These are phyloP conservation scores for Phengaris arion DNA, from an alignment of 2,888 invertebrate genomes.

Conservation along the genomic window DNA sequence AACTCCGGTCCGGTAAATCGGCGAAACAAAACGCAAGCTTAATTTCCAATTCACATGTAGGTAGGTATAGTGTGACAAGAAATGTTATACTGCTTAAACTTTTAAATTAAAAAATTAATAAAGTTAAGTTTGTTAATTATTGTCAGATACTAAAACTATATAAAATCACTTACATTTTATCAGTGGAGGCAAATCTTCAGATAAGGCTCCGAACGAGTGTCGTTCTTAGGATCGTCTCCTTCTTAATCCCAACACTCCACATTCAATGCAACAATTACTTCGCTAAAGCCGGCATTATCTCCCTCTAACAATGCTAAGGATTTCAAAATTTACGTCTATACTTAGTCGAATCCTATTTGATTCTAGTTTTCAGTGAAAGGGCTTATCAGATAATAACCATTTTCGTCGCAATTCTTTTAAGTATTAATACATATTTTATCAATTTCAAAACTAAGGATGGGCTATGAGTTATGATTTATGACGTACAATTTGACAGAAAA, in stretches of 20 bases:
- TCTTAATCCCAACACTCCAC: conserved; percentile 16
- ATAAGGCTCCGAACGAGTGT: not conserved
- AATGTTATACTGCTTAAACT: no score
- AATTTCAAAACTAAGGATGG: no score
- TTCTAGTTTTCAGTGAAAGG: not conserved
- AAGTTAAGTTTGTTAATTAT: no score
- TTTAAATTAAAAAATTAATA: no score
- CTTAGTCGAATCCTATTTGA: conserved; percentile 9
- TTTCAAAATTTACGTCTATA: conserved; percentile 4
- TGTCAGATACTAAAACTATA: not conserved
- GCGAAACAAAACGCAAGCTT: no score
- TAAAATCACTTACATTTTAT: not conserved
- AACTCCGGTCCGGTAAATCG: no score
- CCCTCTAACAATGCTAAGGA: conserved; percentile 1
- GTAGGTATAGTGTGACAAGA: no score
- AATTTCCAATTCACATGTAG: no score
- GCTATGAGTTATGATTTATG: no score
- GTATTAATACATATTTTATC: no score
- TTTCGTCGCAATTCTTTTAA: not conserved
- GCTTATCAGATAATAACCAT: conserved; percentile 5
- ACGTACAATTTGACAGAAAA: no score
- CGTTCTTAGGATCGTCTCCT: not conserved
- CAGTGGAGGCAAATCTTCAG: not conserved
- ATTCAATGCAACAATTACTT: conserved; percentile 8
- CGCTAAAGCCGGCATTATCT: conserved; percentile 16